phyloP scores from a whole-genome alignment of 2,888 invertebrate genomes.

The Drosophila basisetae region DNA sequence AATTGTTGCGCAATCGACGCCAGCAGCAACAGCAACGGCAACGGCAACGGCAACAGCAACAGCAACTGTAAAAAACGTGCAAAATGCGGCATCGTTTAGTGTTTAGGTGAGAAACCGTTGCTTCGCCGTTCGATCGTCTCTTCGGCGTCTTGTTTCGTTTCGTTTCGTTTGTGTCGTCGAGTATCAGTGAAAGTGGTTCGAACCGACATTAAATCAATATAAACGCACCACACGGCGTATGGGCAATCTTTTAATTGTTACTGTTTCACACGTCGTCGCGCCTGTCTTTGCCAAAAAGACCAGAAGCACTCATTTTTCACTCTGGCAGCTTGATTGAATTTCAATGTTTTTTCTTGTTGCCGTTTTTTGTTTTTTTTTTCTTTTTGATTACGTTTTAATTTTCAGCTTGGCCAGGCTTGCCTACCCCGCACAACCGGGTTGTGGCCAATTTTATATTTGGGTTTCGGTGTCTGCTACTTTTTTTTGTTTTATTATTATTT shows the following conservation, averaged over 20 bases:
- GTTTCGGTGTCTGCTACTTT: constrained; percentile 73
- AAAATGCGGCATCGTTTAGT: constrained; percentile 54
- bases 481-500: background rate
- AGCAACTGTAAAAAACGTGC: constrained; percentile 53
- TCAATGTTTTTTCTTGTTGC: constrained; percentile 15
- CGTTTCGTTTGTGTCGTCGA: background rate
- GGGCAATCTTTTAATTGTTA: constrained; percentile 64
- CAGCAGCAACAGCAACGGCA: constrained; percentile 12
- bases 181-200: constrained; percentile 79
- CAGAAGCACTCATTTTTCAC: constrained; percentile 58
- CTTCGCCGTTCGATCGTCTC: background rate
- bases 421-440: background rate
- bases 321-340: constrained; percentile 61
- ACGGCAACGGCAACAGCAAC: constrained; percentile 15
- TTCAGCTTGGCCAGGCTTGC: constrained; percentile 37
- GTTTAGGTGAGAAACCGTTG: constrained; percentile 59
- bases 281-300: constrained; percentile 54
- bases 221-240: constrained; percentile 66
- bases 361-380: background rate
- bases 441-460: constrained; percentile 60
- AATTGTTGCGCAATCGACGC: constrained; percentile 63
- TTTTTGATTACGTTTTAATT: constrained; percentile 68
- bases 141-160: constrained; percentile 1
- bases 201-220: background rate
- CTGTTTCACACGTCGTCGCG: constrained; percentile 72